Evolutionary conservation across 2,113 vertebrate genomes (phyloP), one percentile per base, ranked within the genome.

Genomic region (Catagonus wagneri): DNA sequence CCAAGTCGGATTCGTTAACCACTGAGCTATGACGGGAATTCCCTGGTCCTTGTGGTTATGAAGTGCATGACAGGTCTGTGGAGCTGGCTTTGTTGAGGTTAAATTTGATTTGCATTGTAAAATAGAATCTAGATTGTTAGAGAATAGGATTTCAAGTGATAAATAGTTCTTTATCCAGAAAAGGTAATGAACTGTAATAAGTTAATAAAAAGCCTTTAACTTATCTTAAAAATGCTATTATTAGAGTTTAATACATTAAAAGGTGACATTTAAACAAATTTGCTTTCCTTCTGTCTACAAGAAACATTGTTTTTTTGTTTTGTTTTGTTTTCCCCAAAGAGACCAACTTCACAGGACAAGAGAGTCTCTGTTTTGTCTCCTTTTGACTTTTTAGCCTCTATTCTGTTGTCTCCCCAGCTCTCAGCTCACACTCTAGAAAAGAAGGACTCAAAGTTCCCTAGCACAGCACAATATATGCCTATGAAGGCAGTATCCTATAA

Each of bases 81-180:
- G 23, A 76, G 9, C 68, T 83, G 54, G 15, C 20, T 63, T 66
- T 58, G 58, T 61, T 78, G 54, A 86, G 27, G 36, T 86, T 85
- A 81, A 81, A 23, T 75, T 81, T 76, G 25, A 76, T 27, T 90
- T 63, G 63, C 68, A 36, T 29, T 69, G 15, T 58, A 44, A 56
- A 25, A 34, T 27, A 58, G 32, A 69, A 27, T 58, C 69, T 78
- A 74, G n/a, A 65, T 11, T 81, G 20, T 29, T 29, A 54, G 7
- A 85, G n/a, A 11, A 12, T 58, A 58, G 56, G 22, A 58, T 81
- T 95, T 89, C 20, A 74, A 66, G n/a, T 80, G 44, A 22, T 81
- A 60, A 89, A 54, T 85, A 89, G 44, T 19, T 83, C 36, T 79
- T 87, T 58, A 36, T 69, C 27, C 90, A 86, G 61, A 81, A 93